These are phyloP conservation scores for Marcusenius ussheri DNA, from an alignment of 2,113 vertebrate species.

Conservation along the genomic window DNA sequence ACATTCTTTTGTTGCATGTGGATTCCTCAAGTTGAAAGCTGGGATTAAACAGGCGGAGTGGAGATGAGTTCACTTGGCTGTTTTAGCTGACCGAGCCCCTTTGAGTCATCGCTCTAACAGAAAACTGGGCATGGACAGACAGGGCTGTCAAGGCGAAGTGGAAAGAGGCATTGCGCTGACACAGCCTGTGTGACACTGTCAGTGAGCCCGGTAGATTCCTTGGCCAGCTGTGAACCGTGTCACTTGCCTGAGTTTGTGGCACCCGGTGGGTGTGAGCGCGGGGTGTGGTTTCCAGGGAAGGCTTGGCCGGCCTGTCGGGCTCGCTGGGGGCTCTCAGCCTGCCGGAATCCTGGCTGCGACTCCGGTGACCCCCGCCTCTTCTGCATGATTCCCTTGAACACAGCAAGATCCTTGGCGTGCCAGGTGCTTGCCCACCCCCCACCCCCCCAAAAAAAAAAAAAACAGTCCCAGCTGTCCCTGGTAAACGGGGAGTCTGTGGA, in stretches of 20 bases:
- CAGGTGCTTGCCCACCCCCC: slow-evolving; percentile 29
- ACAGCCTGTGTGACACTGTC: slow-evolving; percentile 31
- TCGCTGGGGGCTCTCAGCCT: slow-evolving; percentile 24
- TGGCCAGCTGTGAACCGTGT: slow-evolving; percentile 43
- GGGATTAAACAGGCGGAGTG: neutral
- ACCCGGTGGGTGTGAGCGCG: slow-evolving; percentile 34
- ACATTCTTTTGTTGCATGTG: neutral
- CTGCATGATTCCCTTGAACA: slow-evolving; percentile 28
- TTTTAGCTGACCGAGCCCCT: neutral
- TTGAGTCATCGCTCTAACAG: neutral
- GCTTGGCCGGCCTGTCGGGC: slow-evolving; percentile 30
- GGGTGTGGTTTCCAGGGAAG: slow-evolving; percentile 37
- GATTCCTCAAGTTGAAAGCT: neutral
- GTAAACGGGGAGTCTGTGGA: slow-evolving; percentile 9
- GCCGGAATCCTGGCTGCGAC: slow-evolving; percentile 34
- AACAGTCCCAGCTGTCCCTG: slow-evolving; percentile 37
- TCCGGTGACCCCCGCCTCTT: slow-evolving; percentile 43
- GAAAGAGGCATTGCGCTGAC: neutral
- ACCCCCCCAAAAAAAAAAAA: no score
- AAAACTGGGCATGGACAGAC: neutral
- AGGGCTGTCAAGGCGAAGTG: neutral
- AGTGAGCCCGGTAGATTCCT: slow-evolving; percentile 43
- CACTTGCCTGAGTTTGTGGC: slow-evolving; percentile 28
- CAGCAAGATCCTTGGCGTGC: slow-evolving; percentile 25
- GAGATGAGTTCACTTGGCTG: neutral